Base-by-base conservation (phyloP, 2,797 vertebrate genomes). In the Sebastes iracundus region DNA sequence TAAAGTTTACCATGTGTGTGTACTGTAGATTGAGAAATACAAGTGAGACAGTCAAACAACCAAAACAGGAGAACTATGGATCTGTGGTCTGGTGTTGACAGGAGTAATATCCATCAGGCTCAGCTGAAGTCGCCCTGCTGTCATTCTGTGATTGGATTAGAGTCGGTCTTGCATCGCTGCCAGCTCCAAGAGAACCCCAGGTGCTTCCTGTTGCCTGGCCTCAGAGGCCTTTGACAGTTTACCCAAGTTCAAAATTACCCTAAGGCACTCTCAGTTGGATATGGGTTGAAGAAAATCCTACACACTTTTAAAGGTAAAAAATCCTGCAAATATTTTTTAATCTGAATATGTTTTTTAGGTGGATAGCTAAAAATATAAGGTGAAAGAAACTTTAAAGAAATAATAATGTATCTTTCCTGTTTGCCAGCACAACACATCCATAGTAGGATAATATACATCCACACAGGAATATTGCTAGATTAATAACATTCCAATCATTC, bases 391-490 rank as follows among this genome's bases (percentile, higher is more conserved):
- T 77, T 82, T 7, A 77, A 72, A 33, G 7, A 79, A 42, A 72
- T 46, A 66, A 81, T 32, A 61, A 67, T 56, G 7, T 18, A 49
- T 92, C 95, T 92, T 74, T 58, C 61, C 84, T 74, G 22, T 94
- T 94, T 95, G 92, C 96, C 89, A 94, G 94, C 95, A 94, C 93
- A 93, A 96, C 93, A 95, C 93, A 95, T 92, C 90, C 92, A 94
- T 95, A 95, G 96, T 95, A 96, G 94, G 95, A 95, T 96, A 81
- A 86, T 75, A 79, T 67, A 68, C 72, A 88, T 75, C 79, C 53
- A 79, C 82, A 82, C 49, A 80, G 81, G 75, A 81, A 89, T 89
- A 90, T 83, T 77, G 75, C 77, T 67, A 79, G 79, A 90, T 91
- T 88, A 91, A 92, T 91, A 91, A 85, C 79, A 74, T 81, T 93